Evolutionary conservation across 2,797 vertebrate species (phyloP).

Genomic region (Brachyalestes nurse): DNA sequence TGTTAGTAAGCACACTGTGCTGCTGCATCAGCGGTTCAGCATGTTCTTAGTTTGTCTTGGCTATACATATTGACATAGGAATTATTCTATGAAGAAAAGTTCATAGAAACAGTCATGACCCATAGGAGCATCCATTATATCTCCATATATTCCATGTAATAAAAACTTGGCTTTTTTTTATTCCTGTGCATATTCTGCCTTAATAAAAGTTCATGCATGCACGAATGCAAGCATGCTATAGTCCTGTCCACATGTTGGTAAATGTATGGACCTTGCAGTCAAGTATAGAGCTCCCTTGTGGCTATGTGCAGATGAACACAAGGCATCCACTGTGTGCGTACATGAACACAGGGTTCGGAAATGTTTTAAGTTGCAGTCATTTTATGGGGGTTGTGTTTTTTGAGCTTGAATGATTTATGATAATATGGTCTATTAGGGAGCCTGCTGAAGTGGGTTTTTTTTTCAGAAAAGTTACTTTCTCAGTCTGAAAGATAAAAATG

Average conservation of each 20-base stretch:
- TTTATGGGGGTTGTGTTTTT: constrained; percentile 41
- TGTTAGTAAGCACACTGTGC: constrained; percentile 18
- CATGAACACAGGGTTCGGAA: constrained; percentile 26
- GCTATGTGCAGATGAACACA: constrained; percentile 44
- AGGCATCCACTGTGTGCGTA: constrained; percentile 46
- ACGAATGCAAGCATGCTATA: constrained; percentile 51
- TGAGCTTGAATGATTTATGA: constrained; percentile 31
- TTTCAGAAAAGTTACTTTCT: not conserved
- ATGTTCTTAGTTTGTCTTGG: not conserved
- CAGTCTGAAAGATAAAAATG: not conserved
- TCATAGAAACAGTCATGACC: constrained; percentile 27
- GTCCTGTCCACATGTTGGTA: constrained; percentile 44
- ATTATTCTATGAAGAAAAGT: constrained; percentile 39
- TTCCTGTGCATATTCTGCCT: constrained; percentile 42
- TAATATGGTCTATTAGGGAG: constrained; percentile 23
- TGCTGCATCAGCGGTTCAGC: constrained; percentile 16
- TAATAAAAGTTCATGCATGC: constrained; percentile 54
- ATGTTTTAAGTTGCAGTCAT: constrained; percentile 43
- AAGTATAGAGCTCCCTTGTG: constrained; percentile 54
- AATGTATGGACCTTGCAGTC: constrained; percentile 49
- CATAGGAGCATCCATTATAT: constrained; percentile 39
- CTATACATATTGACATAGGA: constrained; percentile 13
- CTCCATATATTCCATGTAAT: constrained; percentile 22
- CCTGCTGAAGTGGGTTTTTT: constrained; percentile 16
- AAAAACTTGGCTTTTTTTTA: constrained; percentile 21